Evolutionary conservation across 2,113 vertebrate species (phyloP).

Genomic region (Catharus minimus): DNA sequence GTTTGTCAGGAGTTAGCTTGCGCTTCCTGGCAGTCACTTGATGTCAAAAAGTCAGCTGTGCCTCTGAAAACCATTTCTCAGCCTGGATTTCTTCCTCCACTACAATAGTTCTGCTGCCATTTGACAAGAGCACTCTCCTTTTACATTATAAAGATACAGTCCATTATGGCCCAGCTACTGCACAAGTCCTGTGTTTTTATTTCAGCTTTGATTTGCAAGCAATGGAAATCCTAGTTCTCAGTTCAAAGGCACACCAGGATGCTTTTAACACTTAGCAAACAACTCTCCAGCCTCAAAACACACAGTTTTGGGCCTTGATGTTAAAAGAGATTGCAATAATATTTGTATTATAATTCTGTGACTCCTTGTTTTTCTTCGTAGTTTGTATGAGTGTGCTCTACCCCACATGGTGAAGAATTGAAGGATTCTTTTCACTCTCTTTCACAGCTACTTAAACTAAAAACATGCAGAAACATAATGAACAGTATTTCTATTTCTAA

Average conservation of each 20-base stretch:
- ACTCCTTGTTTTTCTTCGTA: not conserved
- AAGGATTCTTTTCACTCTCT: not conserved
- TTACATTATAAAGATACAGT: not conserved
- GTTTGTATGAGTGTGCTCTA: not conserved
- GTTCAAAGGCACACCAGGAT: not conserved
- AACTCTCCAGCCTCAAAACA: not conserved
- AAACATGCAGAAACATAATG: not conserved
- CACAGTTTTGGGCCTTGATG: not conserved
- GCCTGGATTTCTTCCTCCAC: not conserved
- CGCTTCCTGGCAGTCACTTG: not conserved
- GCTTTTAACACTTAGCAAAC: constrained; percentile 2
- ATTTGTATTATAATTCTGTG: not conserved
- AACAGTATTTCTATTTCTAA: not conserved
- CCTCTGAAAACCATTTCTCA: not conserved
- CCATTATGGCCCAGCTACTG: not conserved
- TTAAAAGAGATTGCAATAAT: not conserved
- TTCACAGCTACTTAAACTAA: not conserved
- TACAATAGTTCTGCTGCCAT: not conserved
- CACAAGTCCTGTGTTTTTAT: not conserved
- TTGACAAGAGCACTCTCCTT: not conserved
- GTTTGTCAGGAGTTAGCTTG: not conserved
- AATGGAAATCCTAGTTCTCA: not conserved
- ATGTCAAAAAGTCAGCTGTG: not conserved
- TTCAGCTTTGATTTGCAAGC: not conserved
- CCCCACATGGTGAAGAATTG: not conserved